A percentile compares a stretch with the other conserved stretches of the same genome.
phyloP scores from a whole-genome alignment of 2,888 invertebrate species.

The Ophion costatus region DNA sequence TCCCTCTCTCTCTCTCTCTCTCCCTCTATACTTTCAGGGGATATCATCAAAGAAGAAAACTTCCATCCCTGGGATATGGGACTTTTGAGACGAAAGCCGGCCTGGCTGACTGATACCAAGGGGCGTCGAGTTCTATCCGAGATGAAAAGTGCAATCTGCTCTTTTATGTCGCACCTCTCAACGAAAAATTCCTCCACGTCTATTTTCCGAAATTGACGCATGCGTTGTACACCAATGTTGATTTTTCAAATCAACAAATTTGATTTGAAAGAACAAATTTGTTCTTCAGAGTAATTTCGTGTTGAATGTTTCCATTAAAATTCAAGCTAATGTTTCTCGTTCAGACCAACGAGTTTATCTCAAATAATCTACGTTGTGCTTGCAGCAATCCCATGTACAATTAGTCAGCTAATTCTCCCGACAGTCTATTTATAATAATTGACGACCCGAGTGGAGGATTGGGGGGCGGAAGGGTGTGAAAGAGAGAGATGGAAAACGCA shows the following conservation, averaged over 20 bases:
- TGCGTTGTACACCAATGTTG: neutral
- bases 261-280: no score
- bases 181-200: neutral
- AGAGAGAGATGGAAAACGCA: neutral
- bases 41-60: constrained; percentile 27
- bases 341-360: neutral
- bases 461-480: neutral
- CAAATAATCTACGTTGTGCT: neutral
- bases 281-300: neutral
- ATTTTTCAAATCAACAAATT: neutral
- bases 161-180: neutral
- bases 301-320: neutral
- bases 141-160: constrained; percentile 1
- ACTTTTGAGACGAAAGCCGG: constrained; percentile 17
- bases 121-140: neutral
- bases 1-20: neutral
- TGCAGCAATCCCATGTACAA: neutral
- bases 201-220: neutral
- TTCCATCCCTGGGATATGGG: constrained; percentile 25
- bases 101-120: neutral
- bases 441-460: neutral
- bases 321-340: neutral
- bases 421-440: neutral
- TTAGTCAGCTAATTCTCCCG: neutral
- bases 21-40: neutral